Conservation (phyloP, 1,140 invertebrate genomes). For the Phocides pigmalion region DNA sequence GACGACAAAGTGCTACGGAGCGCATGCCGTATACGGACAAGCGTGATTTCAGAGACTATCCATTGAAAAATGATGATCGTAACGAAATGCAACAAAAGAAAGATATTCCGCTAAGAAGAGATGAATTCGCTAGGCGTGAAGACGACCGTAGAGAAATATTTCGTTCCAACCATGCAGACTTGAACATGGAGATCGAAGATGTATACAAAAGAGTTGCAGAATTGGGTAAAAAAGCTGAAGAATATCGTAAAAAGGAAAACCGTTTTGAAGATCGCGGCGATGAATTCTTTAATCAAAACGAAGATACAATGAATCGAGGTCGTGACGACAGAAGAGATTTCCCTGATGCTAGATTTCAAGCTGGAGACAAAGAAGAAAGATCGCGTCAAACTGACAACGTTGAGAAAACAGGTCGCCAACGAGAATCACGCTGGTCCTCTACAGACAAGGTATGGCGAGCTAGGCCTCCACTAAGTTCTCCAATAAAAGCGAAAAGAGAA, state of each 20-base stretch:
- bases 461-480: slow-evolving; percentile 8
- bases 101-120: slow-evolving; percentile 36
- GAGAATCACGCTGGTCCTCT: slow-evolving; percentile 9
- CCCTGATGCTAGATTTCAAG: slow-evolving; percentile 16
- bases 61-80: slow-evolving; percentile 29
- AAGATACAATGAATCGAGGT: slow-evolving; percentile 4
- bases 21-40: slow-evolving; percentile 40
- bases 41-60: slow-evolving; percentile 34
- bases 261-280: slow-evolving; percentile 31
- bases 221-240: slow-evolving; percentile 63
- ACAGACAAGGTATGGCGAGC: slow-evolving; percentile 7
- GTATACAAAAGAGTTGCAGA: slow-evolving; percentile 67
- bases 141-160: slow-evolving; percentile 49
- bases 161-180: slow-evolving; percentile 42
- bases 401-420: slow-evolving; percentile 2
- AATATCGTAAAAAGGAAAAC: slow-evolving; percentile 47
- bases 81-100: slow-evolving; percentile 37
- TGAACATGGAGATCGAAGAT: slow-evolving; percentile 69
- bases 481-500: slow-evolving; percentile 49
- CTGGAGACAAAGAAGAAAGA: slow-evolving; percentile 12
- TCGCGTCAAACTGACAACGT: slow-evolving; percentile 10
- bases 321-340: slow-evolving; percentile 23
- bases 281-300: slow-evolving; percentile 15
- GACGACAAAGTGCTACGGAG: slow-evolving; percentile 37
- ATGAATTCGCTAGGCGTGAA: slow-evolving; percentile 39